Percentiles rank a stretch among this genome's conserved stretches.
These are phyloP conservation scores for Sarcoramphus papa DNA, from an alignment of 2,797 vertebrate species.

Conservation along the genomic window DNA sequence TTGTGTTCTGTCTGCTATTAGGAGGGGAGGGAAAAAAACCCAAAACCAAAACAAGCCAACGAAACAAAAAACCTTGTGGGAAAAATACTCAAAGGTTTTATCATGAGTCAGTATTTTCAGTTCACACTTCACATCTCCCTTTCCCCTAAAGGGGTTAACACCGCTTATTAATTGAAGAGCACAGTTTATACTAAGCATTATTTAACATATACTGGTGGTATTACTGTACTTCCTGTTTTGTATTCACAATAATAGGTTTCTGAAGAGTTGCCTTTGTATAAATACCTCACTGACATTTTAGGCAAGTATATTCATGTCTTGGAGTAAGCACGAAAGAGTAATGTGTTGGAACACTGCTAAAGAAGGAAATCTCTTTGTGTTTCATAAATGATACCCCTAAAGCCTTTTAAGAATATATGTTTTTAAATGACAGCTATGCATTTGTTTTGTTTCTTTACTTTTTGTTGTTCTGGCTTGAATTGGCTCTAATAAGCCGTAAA, in stretches of 20 bases:
- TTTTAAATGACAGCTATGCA: slow-evolving; percentile 60
- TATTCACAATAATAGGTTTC: slow-evolving; percentile 74
- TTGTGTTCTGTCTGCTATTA: not conserved
- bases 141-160: slow-evolving; percentile 51
- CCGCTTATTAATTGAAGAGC: slow-evolving; percentile 49
- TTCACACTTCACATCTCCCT: not conserved
- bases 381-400: slow-evolving; percentile 79
- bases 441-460: slow-evolving; percentile 55
- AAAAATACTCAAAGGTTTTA: slow-evolving; percentile 11
- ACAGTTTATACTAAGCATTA: slow-evolving; percentile 64
- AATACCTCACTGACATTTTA: slow-evolving; percentile 85
- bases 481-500: not conserved
- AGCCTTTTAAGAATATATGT: slow-evolving; percentile 68
- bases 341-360: slow-evolving; percentile 85
- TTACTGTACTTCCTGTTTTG: slow-evolving; percentile 76
- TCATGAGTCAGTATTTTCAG: slow-evolving; percentile 47
- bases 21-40: not conserved
- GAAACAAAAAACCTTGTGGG: not conserved
- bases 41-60: not conserved
- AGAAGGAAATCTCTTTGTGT: slow-evolving; percentile 88
- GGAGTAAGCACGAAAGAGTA: slow-evolving; percentile 81
- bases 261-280: slow-evolving; percentile 86
- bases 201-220: slow-evolving; percentile 59
- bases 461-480: not conserved
- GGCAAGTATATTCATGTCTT: slow-evolving; percentile 89